phyloP scores from a whole-genome alignment of 2,797 vertebrate species.

The Macrochelys suwanniensis region DNA sequence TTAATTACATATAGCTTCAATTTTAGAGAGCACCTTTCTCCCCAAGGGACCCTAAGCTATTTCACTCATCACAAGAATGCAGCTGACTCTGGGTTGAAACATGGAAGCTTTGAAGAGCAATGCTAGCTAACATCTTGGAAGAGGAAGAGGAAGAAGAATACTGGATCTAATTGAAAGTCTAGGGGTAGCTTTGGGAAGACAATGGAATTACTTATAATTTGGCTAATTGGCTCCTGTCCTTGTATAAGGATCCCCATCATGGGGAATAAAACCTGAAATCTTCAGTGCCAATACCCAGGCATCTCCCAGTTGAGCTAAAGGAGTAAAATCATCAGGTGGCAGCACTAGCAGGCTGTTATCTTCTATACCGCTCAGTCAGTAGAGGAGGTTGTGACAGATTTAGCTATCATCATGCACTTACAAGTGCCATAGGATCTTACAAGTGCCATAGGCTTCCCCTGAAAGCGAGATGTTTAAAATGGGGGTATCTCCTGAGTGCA shows the following conservation, averaged over 20 bases:
- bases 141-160: neutral
- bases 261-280: neutral
- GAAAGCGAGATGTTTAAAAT: neutral
- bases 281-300: neutral
- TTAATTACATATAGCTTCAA: neutral
- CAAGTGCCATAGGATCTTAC: neutral
- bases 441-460: too few species aligned
- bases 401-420: neutral
- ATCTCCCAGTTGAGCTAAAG: neutral
- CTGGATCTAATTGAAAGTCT: neutral
- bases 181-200: neutral
- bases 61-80: neutral
- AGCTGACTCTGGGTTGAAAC: neutral
- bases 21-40: neutral
- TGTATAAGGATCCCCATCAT: neutral
- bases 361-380: neutral
- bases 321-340: neutral
- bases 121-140: neutral
- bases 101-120: neutral
- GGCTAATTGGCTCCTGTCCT: neutral
- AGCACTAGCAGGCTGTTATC: neutral
- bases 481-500: neutral
- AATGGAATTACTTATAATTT: neutral
- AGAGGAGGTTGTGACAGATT: neutral
- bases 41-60: neutral